Percentiles rank a stretch among this genome's conserved stretches.
These are phyloP conservation scores for Bovichtus diacanthus DNA, from an alignment of 2,797 vertebrate genomes.

Conservation along the genomic window DNA sequence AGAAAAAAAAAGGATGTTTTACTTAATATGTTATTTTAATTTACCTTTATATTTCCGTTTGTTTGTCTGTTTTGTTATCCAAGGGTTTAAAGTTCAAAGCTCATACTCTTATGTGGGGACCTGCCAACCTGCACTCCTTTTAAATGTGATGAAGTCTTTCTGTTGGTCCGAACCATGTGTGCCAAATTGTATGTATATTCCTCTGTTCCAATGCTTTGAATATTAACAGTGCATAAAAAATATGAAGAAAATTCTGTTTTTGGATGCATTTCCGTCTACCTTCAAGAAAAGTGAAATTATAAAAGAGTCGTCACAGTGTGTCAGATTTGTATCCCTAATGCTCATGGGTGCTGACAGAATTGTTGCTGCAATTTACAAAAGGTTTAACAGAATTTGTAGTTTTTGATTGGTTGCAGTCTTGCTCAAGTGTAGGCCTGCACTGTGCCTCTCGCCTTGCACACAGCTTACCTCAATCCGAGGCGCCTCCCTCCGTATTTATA, in stretches of 20 bases:
- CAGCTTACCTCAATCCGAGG: slow-evolving; percentile 74
- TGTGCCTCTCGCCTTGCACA: slow-evolving; percentile 73
- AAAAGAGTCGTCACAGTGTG: slow-evolving; percentile 62
- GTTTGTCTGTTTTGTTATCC: slow-evolving; percentile 74
- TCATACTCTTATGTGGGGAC: slow-evolving; percentile 76
- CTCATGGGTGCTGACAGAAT: slow-evolving; percentile 76
- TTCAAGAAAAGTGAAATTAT: slow-evolving; percentile 63
- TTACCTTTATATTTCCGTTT: slow-evolving; percentile 77
- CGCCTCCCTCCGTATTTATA: slow-evolving; percentile 48
- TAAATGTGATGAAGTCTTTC: slow-evolving; percentile 82
- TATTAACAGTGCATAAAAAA: slow-evolving; percentile 85
- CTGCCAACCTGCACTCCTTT: slow-evolving; percentile 80
- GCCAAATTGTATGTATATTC: slow-evolving; percentile 87
- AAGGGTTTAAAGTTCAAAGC: slow-evolving; percentile 87
- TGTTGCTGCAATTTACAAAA: slow-evolving; percentile 74
- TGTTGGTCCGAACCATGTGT: slow-evolving; percentile 86
- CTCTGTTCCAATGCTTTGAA: slow-evolving; percentile 85
- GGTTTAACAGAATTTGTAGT: slow-evolving; percentile 58
- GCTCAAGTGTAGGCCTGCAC: slow-evolving; percentile 63
- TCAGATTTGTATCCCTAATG: slow-evolving; percentile 71
- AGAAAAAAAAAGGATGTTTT: slow-evolving; percentile 78
- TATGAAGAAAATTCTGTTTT: slow-evolving; percentile 74
- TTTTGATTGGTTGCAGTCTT: slow-evolving; percentile 65
- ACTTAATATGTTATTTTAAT: slow-evolving; percentile 80
- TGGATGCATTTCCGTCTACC: slow-evolving; percentile 78